Percentiles rank a stretch among this genome's conserved stretches.
Evolutionary conservation across 2,113 vertebrate species (phyloP).

Genomic region (Carettochelys insculpta): DNA sequence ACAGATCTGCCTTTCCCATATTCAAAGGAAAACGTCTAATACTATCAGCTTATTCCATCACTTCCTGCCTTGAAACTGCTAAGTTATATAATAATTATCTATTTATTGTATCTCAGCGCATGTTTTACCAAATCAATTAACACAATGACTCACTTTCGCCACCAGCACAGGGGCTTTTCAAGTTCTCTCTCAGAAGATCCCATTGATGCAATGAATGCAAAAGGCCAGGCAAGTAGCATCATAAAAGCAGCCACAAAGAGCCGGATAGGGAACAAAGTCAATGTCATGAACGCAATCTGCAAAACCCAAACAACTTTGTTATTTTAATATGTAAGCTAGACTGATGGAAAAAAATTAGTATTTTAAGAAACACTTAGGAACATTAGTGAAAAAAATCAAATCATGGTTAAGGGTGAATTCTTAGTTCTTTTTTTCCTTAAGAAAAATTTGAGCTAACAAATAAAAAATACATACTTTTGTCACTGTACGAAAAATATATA

Average conservation of each 20-base stretch:
- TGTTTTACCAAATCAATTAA: background rate
- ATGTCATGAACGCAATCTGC: constrained; percentile 92
- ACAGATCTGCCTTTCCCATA: background rate
- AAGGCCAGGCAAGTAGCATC: constrained; percentile 98
- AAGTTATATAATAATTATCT: background rate
- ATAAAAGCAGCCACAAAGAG: constrained; percentile 92
- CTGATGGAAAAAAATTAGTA: background rate
- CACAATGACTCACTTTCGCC: constrained; percentile 84
- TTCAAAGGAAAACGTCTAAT: background rate
- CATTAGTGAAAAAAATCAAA: background rate
- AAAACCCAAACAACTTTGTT: constrained; percentile 53
- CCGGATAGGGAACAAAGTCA: constrained; percentile 95
- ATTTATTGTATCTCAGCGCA: background rate
- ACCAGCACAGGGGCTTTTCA: constrained; percentile 86
- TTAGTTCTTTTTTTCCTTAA: background rate
- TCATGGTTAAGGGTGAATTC: background rate
- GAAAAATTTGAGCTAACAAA: background rate
- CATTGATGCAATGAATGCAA: constrained; percentile 90
- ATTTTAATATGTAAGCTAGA: constrained; percentile 16
- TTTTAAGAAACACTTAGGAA: background rate
- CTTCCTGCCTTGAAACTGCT: background rate
- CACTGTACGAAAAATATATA: background rate
- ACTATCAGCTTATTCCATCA: background rate
- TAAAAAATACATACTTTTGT: background rate
- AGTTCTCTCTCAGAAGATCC: constrained; percentile 84